Evolutionary conservation across 2,797 vertebrate species (phyloP), one percentile per base, ranked within the genome.

Genomic region (Oreochromis grahami): DNA sequence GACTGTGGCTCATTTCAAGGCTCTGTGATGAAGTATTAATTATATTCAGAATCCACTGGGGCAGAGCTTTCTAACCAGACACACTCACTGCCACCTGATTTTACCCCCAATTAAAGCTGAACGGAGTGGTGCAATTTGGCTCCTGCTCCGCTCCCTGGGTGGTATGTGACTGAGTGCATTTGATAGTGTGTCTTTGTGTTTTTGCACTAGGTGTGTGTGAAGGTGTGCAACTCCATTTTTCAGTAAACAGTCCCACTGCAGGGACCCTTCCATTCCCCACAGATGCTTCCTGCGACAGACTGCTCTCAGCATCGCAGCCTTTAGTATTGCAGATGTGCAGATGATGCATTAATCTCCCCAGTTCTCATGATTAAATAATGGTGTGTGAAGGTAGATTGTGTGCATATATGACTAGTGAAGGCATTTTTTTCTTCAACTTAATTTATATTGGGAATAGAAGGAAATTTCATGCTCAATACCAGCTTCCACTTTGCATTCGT

Each of bases 91-190:
- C 86, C 81, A 89, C 90, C 89, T 86, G 89, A 95, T 94, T 93
- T 94, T 90, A 94, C 87, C 87, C 85, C 85, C 89, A 94, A 94
- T 95, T 94, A 92, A 91, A 91, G 87, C 87, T 90, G 90, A 92
- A 87, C 78, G 29, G 79, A 87, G 82, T 21, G 32, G 68, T 85
- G 82, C 82, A 85, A 88, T 88, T 89, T 89, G 82, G 87, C 91
- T 87, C 63, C 55, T 8, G 70, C 84, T 72, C 50, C 3, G 5
- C 89, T 92, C 87, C 84, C 91, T 79, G 58, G 85, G 87, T 78
- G 86, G 78, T 15, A 45, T 52, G 74, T 26, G 76, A 72, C 51
- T 60, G n/a, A 79, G 63, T 19, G 76, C 79, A 63, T 85, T 85
- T 12, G n/a, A 55, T 43, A 53, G 53, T 53, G 82, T 65, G 81